Evolutionary conservation across 1,140 invertebrate genomes (phyloP).

Genomic region (Caerostris darwini): DNA sequence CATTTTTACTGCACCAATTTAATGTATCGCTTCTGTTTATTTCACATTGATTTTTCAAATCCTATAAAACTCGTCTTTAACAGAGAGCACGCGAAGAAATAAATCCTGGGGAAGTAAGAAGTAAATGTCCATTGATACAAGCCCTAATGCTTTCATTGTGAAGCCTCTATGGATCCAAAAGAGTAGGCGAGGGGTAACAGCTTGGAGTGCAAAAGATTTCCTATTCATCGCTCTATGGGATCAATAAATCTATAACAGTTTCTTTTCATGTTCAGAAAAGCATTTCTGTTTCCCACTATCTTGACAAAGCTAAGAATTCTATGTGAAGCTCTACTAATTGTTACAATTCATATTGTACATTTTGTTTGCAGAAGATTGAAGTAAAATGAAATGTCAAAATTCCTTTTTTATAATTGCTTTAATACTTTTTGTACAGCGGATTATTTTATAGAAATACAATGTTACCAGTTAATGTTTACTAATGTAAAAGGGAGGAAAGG

Average conservation of each 20-base stretch:
- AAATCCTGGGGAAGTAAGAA: background rate
- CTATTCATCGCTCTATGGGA: constrained; percentile 49
- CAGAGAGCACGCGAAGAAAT: background rate
- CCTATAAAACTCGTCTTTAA: background rate
- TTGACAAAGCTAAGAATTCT: background rate
- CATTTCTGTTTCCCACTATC: background rate
- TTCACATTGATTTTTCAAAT: background rate
- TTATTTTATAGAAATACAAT: too few species aligned
- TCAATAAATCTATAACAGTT: constrained; percentile 43
- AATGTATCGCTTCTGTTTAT: background rate
- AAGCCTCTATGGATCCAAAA: background rate
- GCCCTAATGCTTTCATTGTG: constrained; percentile 33
- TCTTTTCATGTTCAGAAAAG: background rate
- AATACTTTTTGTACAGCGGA: too few species aligned
- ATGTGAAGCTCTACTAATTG: background rate
- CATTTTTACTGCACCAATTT: background rate
- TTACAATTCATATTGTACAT: background rate
- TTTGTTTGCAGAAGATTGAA: too few species aligned
- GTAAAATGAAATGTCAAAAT: too few species aligned
- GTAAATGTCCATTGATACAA: background rate
- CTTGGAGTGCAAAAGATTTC: constrained; percentile 40
- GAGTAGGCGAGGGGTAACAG: constrained; percentile 16
- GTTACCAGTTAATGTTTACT: too few species aligned
- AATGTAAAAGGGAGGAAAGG: too few species aligned
- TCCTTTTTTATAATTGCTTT: too few species aligned